A percentile compares a stretch with the other conserved stretches of the same genome.
These are phyloP conservation scores for Drosophila mimetica DNA, from an alignment of 2,888 invertebrate genomes.

Conservation along the genomic window DNA sequence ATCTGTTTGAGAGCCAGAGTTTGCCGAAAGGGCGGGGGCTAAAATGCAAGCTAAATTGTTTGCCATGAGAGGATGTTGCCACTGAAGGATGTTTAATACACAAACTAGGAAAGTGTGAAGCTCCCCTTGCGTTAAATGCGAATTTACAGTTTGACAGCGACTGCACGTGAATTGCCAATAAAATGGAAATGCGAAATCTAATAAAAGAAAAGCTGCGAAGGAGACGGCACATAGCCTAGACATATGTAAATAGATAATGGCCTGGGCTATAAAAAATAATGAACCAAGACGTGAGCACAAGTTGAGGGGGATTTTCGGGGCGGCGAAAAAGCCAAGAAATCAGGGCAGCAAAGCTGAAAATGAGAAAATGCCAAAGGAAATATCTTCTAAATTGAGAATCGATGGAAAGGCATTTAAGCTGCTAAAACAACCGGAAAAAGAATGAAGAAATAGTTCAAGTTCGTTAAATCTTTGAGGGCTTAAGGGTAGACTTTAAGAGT, in stretches of 20 bases:
- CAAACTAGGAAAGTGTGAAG: slow-evolving; percentile 57
- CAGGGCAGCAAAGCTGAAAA: slow-evolving; percentile 39
- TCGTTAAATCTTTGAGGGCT: not conserved
- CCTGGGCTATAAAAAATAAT: slow-evolving; percentile 70
- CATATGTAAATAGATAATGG: slow-evolving; percentile 71
- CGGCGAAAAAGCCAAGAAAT: slow-evolving; percentile 23
- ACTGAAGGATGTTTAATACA: slow-evolving; percentile 33
- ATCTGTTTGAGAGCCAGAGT: slow-evolving; percentile 72
- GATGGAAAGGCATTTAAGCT: slow-evolving; percentile 31
- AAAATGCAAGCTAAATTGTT: slow-evolving; percentile 62
- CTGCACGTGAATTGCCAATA: slow-evolving; percentile 42
- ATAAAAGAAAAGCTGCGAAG: slow-evolving; percentile 19
- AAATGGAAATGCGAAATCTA: slow-evolving; percentile 39
- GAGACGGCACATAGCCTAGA: slow-evolving; percentile 16
- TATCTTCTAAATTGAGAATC: slow-evolving; percentile 43
- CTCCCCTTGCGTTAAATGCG: slow-evolving; percentile 64
- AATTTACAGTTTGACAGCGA: slow-evolving; percentile 63
- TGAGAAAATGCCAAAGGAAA: slow-evolving; percentile 25
- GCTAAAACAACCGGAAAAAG: slow-evolving; percentile 5
- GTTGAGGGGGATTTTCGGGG: not conserved
- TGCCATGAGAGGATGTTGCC: slow-evolving; percentile 25
- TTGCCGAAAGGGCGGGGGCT: slow-evolving; percentile 7
- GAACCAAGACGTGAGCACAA: slow-evolving; percentile 50
- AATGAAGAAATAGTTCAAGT: slow-evolving; percentile 15
- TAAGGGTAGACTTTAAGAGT: not conserved